Conservation (phyloP, 2,113 vertebrate genomes). For the Chiloscyllium plagiosum region DNA sequence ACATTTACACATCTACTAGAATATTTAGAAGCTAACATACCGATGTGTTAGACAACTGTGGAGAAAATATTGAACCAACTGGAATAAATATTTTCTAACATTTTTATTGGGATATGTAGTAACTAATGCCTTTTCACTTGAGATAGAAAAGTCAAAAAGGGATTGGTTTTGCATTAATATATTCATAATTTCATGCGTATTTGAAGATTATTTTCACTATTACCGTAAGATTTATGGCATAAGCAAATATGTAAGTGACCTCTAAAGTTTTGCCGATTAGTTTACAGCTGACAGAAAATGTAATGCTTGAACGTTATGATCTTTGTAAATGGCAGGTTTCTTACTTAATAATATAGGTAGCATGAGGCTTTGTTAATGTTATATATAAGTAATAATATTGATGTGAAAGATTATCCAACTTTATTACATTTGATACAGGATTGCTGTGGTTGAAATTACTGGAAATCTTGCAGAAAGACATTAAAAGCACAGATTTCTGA, state of each 20-base stretch:
- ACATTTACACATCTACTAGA: conserved; percentile 22
- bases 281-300: not conserved
- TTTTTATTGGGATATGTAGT: not conserved
- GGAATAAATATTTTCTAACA: not conserved
- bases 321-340: not conserved
- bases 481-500: not conserved
- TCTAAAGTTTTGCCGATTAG: not conserved
- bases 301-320: not conserved
- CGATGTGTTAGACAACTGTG: not conserved
- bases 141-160: not conserved
- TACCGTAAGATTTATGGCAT: no score
- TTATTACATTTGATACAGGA: not conserved
- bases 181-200: not conserved
- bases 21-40: not conserved
- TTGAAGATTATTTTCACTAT: not conserved
- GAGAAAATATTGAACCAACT: not conserved
- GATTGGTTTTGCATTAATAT: not conserved
- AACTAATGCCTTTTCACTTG: not conserved
- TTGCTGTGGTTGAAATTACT: not conserved
- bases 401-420: not conserved
- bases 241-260: not conserved
- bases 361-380: not conserved
- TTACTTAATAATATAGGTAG: not conserved
- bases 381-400: not conserved
- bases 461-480: not conserved